Conservation (phyloP, 2,113 vertebrate genomes). For the Vireo altiloquus region DNA sequence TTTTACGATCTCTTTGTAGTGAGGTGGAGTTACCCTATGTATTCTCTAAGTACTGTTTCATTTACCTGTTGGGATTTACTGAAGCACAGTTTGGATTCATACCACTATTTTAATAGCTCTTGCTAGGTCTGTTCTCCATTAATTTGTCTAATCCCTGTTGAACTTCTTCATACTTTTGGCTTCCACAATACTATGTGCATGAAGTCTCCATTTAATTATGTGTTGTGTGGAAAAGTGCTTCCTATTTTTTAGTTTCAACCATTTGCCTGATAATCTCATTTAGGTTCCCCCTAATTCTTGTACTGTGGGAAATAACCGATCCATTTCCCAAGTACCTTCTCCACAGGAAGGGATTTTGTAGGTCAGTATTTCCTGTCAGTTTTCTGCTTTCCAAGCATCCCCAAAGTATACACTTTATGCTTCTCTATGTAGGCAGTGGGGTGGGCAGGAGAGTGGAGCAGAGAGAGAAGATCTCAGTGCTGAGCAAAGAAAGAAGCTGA, state of each 20-base stretch:
- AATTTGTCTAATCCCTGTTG: constrained; percentile 4
- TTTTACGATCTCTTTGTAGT: not conserved
- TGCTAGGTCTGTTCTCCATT: constrained; percentile 5
- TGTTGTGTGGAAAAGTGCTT: constrained; percentile 17
- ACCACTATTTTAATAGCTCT: not conserved
- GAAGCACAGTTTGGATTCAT: not conserved
- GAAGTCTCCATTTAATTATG: not conserved
- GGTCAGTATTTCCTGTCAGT: not conserved
- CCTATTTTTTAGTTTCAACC: not conserved
- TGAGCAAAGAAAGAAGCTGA: not conserved
- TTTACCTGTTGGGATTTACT: constrained; percentile 10
- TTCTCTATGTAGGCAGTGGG: not conserved
- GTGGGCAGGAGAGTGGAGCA: not conserved
- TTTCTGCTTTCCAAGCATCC: not conserved
- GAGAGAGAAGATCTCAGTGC: not conserved
- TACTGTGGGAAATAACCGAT: not conserved
- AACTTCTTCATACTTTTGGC: not conserved
- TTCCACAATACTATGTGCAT: not conserved
- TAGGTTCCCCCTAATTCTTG: not conserved
- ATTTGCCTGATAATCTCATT: constrained; percentile 7
- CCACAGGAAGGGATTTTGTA: not conserved
- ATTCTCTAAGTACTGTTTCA: not conserved
- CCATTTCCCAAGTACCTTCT: not conserved
- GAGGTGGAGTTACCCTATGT: not conserved
- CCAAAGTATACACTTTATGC: not conserved